Conservation (phyloP, 2,888 invertebrate genomes). For the Patella caerulea region DNA sequence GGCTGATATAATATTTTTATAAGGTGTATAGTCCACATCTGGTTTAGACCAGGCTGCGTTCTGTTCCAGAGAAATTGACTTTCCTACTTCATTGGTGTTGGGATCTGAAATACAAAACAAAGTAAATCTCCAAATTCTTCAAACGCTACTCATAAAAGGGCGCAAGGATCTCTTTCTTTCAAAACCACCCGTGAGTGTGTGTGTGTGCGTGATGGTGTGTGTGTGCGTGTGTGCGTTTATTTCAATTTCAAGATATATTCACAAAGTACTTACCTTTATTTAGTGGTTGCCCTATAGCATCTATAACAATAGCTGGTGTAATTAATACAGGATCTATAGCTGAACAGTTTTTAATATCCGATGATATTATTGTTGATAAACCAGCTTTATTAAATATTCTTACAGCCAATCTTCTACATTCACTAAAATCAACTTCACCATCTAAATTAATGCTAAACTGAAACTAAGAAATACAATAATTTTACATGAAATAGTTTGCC, state of each 20-base stretch:
- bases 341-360: conserved; percentile 37
- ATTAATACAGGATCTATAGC: conserved; percentile 38
- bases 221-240: too few species aligned
- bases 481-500: neutral
- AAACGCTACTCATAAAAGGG: too few species aligned
- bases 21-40: conserved; percentile 38
- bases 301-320: conserved; percentile 36
- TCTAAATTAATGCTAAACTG: conserved; percentile 27
- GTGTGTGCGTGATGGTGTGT: too few species aligned
- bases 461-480: conserved; percentile 25
- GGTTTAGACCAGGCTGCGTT: conserved; percentile 25
- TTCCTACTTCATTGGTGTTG: conserved; percentile 6
- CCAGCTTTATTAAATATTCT: conserved; percentile 40
- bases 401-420: conserved; percentile 37
- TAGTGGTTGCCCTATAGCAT: conserved; percentile 33
- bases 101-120: neutral
- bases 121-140: too few species aligned
- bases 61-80: conserved; percentile 22
- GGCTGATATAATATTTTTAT: conserved; percentile 35
- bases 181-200: too few species aligned
- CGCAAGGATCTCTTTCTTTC: too few species aligned
- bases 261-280: neutral
- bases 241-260: too few species aligned
- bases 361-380: conserved; percentile 30
- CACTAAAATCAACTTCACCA: conserved; percentile 35